Conservation (phyloP, 2,888 invertebrate species). For the Arge pagana region DNA sequence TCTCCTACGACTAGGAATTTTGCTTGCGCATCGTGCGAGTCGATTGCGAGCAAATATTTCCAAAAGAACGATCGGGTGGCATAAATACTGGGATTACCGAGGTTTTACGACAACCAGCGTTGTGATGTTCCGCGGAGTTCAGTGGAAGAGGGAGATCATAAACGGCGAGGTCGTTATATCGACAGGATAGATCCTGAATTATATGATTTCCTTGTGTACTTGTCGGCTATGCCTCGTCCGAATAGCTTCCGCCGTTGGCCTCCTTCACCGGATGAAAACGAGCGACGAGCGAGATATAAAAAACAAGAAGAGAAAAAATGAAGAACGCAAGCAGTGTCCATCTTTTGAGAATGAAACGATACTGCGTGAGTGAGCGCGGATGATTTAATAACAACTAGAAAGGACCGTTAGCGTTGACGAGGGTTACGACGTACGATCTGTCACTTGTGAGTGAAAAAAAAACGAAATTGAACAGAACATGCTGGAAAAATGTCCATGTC, state of each 20-base stretch:
- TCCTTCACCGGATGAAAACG: too few relatives aligned
- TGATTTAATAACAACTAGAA: slow-evolving; percentile 53
- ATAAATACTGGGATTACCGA: slow-evolving; percentile 58
- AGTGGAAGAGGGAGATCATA: slow-evolving; percentile 27
- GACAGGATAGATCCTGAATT: slow-evolving; percentile 54
- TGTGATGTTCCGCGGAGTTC: slow-evolving; percentile 4
- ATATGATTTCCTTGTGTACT: slow-evolving; percentile 1
- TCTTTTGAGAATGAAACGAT: slow-evolving; percentile 20
- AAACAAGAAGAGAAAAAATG: too few relatives aligned
- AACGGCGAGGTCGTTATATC: slow-evolving; percentile 41
- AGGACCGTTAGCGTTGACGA: slow-evolving; percentile 44
- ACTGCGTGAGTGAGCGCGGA: slow-evolving; percentile 33
- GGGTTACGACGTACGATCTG: slow-evolving; percentile 44
- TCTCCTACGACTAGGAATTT: slow-evolving; percentile 42
- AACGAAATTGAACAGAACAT: too few relatives aligned
- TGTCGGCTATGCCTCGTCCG: too few relatives aligned
- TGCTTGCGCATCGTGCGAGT: slow-evolving; percentile 20
- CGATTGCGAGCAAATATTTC: slow-evolving; percentile 10
- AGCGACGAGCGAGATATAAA: too few relatives aligned
- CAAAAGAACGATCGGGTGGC: slow-evolving; percentile 45
- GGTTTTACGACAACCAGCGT: slow-evolving; percentile 51
- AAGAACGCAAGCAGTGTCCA: too few relatives aligned
- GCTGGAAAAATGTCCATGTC: too few relatives aligned
- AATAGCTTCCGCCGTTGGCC: too few relatives aligned
- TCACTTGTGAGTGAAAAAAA: too few relatives aligned